Evolutionary conservation across 2,113 vertebrate species (phyloP), one percentile per base, ranked within the genome.

Genomic region (Hippocampus comes): DNA sequence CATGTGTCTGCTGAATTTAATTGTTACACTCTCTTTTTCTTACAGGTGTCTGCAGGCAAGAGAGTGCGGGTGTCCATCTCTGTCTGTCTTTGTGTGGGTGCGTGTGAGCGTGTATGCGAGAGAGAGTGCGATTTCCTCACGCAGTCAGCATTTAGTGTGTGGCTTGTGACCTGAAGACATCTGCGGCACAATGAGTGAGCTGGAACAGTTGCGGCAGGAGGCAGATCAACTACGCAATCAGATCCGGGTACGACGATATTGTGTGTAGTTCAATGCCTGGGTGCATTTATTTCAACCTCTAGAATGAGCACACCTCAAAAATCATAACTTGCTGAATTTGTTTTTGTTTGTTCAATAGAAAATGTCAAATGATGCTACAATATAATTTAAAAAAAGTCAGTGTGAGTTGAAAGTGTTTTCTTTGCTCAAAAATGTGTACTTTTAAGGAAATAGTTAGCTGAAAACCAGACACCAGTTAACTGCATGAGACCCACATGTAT

Each of bases 201-300:
- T 99, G 91, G 97, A 99, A 84, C 97, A 99, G 92, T 90, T 99
- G 89, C 94, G 96, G 78, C 96, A 98, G 92, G 97, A 99, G 89
- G 96, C 97, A 0, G 96, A 98, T 77, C 96, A 98, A 72, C 95
- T 99, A 78, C 93, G 96, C 87, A 97, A 93, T 90, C 96, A 99
- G 86, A 99, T 99, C 89, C 92, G 95, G 94, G 97, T 99, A 92
- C 89, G 92, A 70, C 49, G 34, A 43, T n/a, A 14, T 42, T 73
- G 66, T 75, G 43, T 71, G 66, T 76, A 65, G 2, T 75, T 70
- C 25, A 43, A 38, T 38, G 34, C 34, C 34, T 5, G 34, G 34
- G 5, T 38, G 5, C 34, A 38, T 38, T 38, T 38, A 38, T 38
- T 38, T 38, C 5, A 38, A 38, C 34, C 34, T 38, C 5, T 38